These are phyloP conservation scores for Acronicta leporina DNA, from an alignment of 2,888 invertebrate species.

Conservation along the genomic window DNA sequence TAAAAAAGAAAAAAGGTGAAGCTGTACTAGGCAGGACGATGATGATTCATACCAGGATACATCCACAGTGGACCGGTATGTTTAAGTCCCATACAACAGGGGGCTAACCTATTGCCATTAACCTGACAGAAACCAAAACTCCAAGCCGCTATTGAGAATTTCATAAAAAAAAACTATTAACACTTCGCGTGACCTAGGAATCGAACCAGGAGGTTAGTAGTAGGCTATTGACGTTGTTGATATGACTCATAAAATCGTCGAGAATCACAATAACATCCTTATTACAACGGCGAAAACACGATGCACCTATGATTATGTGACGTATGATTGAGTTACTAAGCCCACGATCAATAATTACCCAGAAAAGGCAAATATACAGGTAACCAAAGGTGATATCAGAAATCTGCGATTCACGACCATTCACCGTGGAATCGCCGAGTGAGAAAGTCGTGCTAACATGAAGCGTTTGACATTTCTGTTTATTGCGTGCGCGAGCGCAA, in stretches of 20 bases:
- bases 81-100: too few relatives aligned
- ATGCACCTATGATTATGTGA: not conserved
- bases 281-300: not conserved
- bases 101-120: too few relatives aligned
- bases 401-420: slow-evolving; percentile 19
- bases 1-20: too few relatives aligned
- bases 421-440: slow-evolving; percentile 17
- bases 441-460: slow-evolving; percentile 44
- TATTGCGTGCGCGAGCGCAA: slow-evolving; percentile 28
- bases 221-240: too few relatives aligned
- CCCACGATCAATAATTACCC: slow-evolving; percentile 1
- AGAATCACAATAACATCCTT: not conserved
- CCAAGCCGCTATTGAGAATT: too few relatives aligned
- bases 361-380: not conserved
- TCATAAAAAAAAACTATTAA: too few relatives aligned
- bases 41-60: not conserved
- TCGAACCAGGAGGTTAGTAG: too few relatives aligned
- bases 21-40: too few relatives aligned
- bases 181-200: too few relatives aligned
- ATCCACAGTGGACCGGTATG: too few relatives aligned
- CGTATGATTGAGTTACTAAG: slow-evolving; percentile 1
- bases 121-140: too few relatives aligned
- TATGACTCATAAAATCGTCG: not conserved
- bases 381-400: slow-evolving; percentile 16
- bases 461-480: slow-evolving; percentile 21